These are phyloP conservation scores for Popillia japonica DNA, from an alignment of 1,140 invertebrate genomes.

Conservation along the genomic window DNA sequence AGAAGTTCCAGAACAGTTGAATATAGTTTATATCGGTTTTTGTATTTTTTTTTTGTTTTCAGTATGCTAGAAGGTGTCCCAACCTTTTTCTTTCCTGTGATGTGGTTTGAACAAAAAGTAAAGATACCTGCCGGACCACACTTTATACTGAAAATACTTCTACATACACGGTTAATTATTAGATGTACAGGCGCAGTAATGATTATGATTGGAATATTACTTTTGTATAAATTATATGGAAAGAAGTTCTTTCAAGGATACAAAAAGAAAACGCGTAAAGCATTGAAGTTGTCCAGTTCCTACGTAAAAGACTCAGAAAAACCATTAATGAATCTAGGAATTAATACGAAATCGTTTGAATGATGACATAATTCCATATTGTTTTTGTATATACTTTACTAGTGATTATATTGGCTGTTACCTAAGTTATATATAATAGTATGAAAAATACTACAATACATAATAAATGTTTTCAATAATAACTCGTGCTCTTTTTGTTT, in stretches of 20 bases:
- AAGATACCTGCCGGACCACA: conserved; percentile 56
- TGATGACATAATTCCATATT: not conserved
- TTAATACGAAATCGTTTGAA: not conserved
- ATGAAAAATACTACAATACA: no score
- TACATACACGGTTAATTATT: not conserved
- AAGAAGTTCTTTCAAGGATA: not conserved
- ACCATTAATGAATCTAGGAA: not conserved
- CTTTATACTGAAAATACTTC: not conserved
- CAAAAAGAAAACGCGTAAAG: not conserved
- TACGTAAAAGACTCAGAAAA: not conserved
- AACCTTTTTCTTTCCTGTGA: conserved; percentile 74
- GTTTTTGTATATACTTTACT: no score
- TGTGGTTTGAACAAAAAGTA: conserved; percentile 80
- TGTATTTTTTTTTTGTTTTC: conserved; percentile 48
- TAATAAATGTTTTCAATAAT: no score
- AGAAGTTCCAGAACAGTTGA: no score
- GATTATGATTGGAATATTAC: not conserved
- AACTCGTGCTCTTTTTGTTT: no score
- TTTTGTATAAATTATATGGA: not conserved
- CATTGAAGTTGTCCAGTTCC: not conserved
- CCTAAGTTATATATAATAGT: no score
- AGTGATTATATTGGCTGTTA: no score
- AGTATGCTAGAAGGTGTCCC: conserved; percentile 74
- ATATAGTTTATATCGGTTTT: no score
- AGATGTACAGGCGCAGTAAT: not conserved